Evolutionary conservation across 2,888 invertebrate genomes (phyloP).

Genomic region (Tipula unca): DNA sequence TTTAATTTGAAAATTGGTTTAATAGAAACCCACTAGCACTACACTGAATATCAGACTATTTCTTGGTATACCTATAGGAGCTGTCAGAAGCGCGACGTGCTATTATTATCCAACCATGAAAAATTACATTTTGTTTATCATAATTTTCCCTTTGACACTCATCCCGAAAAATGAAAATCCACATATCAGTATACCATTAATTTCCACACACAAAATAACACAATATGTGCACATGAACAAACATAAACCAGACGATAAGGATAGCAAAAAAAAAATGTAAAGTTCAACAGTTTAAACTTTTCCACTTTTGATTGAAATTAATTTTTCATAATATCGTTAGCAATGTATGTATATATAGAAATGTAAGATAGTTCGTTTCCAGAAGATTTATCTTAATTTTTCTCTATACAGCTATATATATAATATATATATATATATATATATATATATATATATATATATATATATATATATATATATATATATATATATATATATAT

Average conservation of each 20-base stretch:
- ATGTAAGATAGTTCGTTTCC: neutral
- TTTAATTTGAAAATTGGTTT: too few relatives aligned
- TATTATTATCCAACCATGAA: too few relatives aligned
- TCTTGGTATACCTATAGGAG: too few relatives aligned
- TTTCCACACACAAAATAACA: neutral
- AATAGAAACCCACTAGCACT: too few relatives aligned
- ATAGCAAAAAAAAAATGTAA: neutral
- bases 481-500: neutral
- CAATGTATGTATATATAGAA: neutral
- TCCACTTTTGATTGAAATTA: neutral
- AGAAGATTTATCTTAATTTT: neutral
- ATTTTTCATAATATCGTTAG: neutral
- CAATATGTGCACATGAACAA: neutral
- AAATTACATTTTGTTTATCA: neutral
- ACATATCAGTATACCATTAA: neutral
- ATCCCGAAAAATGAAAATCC: neutral
- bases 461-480: neutral
- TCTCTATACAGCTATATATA: neutral
- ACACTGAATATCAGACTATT: too few relatives aligned
- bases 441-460: neutral
- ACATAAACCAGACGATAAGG: too few relatives aligned
- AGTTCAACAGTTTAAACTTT: neutral
- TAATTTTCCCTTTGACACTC: neutral
- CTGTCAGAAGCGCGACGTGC: too few relatives aligned
- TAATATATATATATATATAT: neutral